These are phyloP conservation scores for Metacarcinus magister DNA, from an alignment of 2,888 invertebrate genomes.

Conservation along the genomic window DNA sequence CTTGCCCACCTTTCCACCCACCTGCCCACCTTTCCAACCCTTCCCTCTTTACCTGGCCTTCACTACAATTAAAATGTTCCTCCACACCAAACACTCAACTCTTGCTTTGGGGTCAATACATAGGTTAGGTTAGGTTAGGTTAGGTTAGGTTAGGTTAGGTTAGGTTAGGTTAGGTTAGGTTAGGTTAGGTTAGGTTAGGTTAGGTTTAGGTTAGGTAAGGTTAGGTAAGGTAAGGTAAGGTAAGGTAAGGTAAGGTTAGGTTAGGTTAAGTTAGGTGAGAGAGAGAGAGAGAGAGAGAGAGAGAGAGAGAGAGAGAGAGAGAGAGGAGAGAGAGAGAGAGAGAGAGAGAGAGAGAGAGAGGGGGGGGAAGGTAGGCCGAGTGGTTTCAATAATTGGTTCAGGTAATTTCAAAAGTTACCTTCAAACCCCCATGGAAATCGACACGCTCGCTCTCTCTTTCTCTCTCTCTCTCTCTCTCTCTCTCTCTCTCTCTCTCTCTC, in stretches of 20 bases:
- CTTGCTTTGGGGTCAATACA: no score
- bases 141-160: no score
- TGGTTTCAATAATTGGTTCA: background rate
- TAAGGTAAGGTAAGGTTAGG: background rate
- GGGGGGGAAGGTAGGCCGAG: background rate
- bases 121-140: no score
- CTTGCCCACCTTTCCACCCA: no score
- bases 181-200: no score
- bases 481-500: conserved; percentile 15
- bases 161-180: no score
- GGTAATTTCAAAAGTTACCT: background rate
- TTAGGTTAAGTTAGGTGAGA: background rate
- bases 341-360: background rate
- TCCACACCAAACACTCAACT: background rate
- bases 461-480: conserved; percentile 27
- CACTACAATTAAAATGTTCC: no score
- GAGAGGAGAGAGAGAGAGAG: background rate
- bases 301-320: conserved; percentile 32
- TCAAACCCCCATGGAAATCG: background rate
- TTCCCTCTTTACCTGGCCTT: no score
- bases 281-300: background rate
- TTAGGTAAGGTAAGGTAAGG: no score
- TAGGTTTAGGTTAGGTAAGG: no score
- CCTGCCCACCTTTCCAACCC: no score
- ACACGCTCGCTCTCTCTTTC: conserved; percentile 14